Evolutionary conservation across 2,888 invertebrate species (phyloP), one percentile per base, ranked within the genome.

Genomic region (Candidula unifasciata): DNA sequence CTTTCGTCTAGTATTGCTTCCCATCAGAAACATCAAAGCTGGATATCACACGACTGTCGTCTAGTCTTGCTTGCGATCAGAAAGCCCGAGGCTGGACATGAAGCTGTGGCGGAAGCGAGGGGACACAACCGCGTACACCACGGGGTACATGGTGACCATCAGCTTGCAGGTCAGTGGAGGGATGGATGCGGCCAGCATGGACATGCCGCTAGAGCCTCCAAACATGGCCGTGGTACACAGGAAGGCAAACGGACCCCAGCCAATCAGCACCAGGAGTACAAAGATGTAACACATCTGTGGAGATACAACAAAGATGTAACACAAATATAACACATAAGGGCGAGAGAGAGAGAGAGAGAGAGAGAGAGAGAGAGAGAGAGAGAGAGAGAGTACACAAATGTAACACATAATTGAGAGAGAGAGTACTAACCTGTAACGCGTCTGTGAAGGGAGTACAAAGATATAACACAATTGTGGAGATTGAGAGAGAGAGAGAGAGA

Each of bases 171-270:
- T 78, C 69, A 88, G 84, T 8, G 88, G 88, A 8, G 88, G 88
- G 30, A 88, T 73, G 74, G 78, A 66, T 21, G 84, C 85, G 3
- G 87, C 88, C 52, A 88, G 71, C 86, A 86, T 85, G 73, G 87
- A 86, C 44, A 87, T 73, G 2, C 86, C 80, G 18, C 57, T 69
- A 0, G 88, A 83, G 60, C 87, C 86, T 6, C 84, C 85, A 33
- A 88, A 83, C n/a, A 88, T 83, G 27, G 88, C 86, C 87, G 88
- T 87, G 2, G 88, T 60, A 64, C 88, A 89, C 52, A 89, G 86
- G 30, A 87, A 83, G 60, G 89, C 88, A 82, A 89, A 90, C 21
- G 90, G 90, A 5, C 86, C 88, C 90, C 90, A 90, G 35, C 89
- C 90, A 10, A 89, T 27, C 24, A 89, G 76, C 80, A 89, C 87